Conservation (phyloP, 2,113 vertebrate species). For the Athene cunicularia region DNA sequence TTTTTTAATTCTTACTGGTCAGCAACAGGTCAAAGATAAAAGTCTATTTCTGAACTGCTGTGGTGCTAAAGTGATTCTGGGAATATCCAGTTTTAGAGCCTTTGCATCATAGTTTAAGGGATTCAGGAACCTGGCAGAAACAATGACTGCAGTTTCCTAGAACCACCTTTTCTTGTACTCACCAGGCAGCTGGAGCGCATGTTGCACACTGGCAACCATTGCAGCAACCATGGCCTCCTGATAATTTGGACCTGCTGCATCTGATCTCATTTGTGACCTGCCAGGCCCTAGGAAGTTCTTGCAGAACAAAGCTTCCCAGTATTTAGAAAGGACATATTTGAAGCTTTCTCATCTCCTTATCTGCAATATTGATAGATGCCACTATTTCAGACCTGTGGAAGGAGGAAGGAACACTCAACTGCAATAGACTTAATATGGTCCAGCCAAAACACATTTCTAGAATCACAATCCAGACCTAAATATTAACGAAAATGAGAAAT, state of each 20-base stretch:
- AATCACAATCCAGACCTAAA: background rate
- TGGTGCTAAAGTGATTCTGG: background rate
- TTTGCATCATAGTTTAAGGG: too few relatives aligned
- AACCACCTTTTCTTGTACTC: background rate
- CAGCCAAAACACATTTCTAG: background rate
- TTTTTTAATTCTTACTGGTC: background rate
- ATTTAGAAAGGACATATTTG: background rate
- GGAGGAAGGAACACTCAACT: background rate
- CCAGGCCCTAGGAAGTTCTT: background rate
- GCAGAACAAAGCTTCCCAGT: background rate
- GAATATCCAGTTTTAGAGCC: background rate
- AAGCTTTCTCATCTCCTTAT: background rate
- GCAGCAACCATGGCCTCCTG: background rate
- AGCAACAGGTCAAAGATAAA: background rate
- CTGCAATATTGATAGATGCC: background rate
- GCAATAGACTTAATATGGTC: background rate
- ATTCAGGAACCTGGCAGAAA: background rate
- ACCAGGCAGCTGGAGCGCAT: background rate
- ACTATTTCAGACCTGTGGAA: background rate
- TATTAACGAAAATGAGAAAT: background rate
- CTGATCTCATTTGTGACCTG: accelerated
- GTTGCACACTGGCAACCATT: background rate
- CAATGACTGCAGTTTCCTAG: background rate
- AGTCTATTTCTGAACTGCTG: background rate
- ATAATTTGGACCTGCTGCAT: background rate